A percentile compares a stretch with the other conserved stretches of the same genome.
phyloP scores from a whole-genome alignment of 2,797 vertebrate genomes.

The Manis javanica region DNA sequence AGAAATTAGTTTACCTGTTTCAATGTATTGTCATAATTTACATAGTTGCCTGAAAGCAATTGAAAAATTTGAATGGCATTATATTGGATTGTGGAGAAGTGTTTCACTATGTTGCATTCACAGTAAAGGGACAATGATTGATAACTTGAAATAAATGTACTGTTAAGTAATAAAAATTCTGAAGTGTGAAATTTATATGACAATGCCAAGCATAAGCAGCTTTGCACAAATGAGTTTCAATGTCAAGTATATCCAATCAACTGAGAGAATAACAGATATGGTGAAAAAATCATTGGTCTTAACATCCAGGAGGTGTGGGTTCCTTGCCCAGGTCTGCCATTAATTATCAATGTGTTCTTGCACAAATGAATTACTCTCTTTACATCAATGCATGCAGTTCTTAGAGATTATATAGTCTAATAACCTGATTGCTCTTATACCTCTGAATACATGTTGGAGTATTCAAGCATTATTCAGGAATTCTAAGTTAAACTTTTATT shows the following conservation, averaged over 20 bases:
- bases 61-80: conserved; percentile 14
- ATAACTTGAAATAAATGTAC: conserved; percentile 33
- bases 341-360: neutral
- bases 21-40: conserved; percentile 11
- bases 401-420: neutral
- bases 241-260: neutral
- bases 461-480: neutral
- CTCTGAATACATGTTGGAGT: neutral
- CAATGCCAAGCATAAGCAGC: neutral
- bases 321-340: neutral
- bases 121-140: neutral
- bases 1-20: neutral
- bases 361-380: neutral
- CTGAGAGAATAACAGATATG: neutral
- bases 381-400: neutral
- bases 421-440: neutral
- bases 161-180: neutral
- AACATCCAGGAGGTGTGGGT: neutral
- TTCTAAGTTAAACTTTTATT: neutral
- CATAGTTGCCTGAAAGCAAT: neutral
- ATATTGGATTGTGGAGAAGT: neutral
- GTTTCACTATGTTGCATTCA: conserved; percentile 23
- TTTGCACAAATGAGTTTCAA: neutral
- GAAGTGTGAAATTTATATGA: neutral
- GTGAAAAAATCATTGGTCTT: neutral